Percentiles rank a stretch among this genome's conserved stretches.
These are phyloP conservation scores for Hypotaenidia philippensis DNA, from an alignment of 2,797 vertebrate genomes.

Conservation along the genomic window DNA sequence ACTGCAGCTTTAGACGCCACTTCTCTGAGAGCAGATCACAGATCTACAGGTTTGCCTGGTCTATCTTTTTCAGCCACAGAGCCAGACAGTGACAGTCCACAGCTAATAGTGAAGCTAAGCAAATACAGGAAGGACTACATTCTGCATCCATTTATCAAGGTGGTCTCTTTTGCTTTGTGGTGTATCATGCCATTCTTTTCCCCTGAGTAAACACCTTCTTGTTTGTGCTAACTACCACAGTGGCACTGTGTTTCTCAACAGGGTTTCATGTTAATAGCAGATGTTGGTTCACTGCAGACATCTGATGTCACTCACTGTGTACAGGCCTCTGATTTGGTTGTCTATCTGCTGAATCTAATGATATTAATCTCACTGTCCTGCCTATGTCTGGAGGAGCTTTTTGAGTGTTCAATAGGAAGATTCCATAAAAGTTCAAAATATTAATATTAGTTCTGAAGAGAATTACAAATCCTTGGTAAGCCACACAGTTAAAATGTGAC, in stretches of 20 bases:
- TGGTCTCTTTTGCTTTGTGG: background rate
- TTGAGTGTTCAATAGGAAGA: background rate
- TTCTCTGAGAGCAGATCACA: background rate
- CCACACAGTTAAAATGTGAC: background rate
- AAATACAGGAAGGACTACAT: background rate
- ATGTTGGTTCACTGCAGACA: background rate
- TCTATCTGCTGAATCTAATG: background rate
- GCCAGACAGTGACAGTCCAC: background rate
- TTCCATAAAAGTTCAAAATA: background rate
- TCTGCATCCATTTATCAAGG: background rate
- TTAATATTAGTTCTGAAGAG: background rate
- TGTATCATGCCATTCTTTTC: background rate
- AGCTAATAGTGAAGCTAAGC: background rate
- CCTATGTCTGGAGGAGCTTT: background rate
- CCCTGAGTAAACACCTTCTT: background rate
- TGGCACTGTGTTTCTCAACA: background rate
- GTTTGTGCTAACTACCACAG: background rate
- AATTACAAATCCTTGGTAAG: background rate
- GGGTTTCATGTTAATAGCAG: background rate
- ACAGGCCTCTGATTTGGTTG: background rate
- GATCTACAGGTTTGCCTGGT: background rate
- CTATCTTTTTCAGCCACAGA: background rate
- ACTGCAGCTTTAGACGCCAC: background rate
- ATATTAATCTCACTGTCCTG: background rate
- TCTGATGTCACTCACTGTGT: background rate